Percentiles rank a stretch among this genome's conserved stretches.
phyloP scores from a whole-genome alignment of 2,888 invertebrate genomes.

The Caenorhabditis zanzibari region DNA sequence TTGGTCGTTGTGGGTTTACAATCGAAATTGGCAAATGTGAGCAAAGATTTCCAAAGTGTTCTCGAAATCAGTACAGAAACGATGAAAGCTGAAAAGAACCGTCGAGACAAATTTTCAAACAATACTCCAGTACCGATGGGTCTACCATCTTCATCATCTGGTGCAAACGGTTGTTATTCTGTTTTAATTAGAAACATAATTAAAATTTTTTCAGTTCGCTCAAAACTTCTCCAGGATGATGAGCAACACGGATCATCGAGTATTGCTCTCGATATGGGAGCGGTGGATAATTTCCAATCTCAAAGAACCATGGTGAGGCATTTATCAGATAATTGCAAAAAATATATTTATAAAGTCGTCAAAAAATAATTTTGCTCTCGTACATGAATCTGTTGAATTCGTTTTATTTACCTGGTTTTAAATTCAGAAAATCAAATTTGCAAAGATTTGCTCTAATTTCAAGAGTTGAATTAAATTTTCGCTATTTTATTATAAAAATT shows the following conservation, averaged over 20 bases:
- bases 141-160: constrained; percentile 84
- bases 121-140: constrained; percentile 78
- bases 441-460: no score
- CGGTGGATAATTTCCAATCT: constrained; percentile 82
- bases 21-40: constrained; percentile 96
- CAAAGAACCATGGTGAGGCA: constrained; percentile 67
- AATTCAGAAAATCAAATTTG: no score
- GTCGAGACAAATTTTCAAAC: constrained; percentile 91
- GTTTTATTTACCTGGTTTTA: no score
- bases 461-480: no score
- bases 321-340: not conserved
- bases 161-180: constrained; percentile 80
- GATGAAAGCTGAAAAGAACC: constrained; percentile 94
- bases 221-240: constrained; percentile 85
- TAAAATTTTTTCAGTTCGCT: constrained; percentile 84
- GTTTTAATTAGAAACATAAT: not conserved
- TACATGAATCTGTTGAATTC: no score
- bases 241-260: constrained; percentile 86
- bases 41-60: constrained; percentile 97
- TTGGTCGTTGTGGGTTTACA: constrained; percentile 90
- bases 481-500: not conserved
- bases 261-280: constrained; percentile 92
- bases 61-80: constrained; percentile 98
- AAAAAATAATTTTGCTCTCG: no score
- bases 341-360: no score